A percentile compares a stretch with the other conserved stretches of the same genome.
Evolutionary conservation across 35 echinoderm and acorn worm species (phyloP).

Genomic region (Patiria miniata): DNA sequence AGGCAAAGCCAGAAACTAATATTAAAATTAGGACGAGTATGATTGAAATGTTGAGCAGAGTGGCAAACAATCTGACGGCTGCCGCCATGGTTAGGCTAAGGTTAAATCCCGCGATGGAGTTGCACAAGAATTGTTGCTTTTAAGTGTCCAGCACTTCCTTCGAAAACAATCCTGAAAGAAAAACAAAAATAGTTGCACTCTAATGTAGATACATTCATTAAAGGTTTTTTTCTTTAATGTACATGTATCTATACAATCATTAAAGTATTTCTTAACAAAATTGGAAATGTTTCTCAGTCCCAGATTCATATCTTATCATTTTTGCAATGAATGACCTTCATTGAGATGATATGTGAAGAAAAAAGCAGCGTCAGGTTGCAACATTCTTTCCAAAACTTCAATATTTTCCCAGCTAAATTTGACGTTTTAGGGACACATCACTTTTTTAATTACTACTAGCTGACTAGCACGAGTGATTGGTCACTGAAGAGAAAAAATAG

Average conservation of each 20-base stretch:
- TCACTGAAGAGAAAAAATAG: too few relatives aligned
- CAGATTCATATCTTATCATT: too few relatives aligned
- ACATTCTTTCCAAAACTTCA: too few relatives aligned
- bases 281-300: too few relatives aligned
- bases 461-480: too few relatives aligned
- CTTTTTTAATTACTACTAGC: too few relatives aligned
- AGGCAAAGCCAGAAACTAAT: conserved; percentile 18
- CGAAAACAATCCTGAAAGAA: background rate
- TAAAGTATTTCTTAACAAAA: too few relatives aligned
- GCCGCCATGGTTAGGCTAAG: background rate
- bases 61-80: background rate
- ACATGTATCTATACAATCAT: background rate
- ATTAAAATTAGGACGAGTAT: background rate
- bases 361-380: too few relatives aligned
- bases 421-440: too few relatives aligned
- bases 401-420: too few relatives aligned
- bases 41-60: background rate
- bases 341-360: too few relatives aligned
- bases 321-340: background rate
- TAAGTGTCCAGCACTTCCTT: background rate
- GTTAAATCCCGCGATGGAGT: background rate
- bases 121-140: background rate
- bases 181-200: background rate
- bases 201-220: background rate
- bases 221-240: background rate